Evolutionary conservation across 2,888 invertebrate genomes (phyloP), one percentile per base, ranked within the genome.

Genomic region (Cephus pygmeus): DNA sequence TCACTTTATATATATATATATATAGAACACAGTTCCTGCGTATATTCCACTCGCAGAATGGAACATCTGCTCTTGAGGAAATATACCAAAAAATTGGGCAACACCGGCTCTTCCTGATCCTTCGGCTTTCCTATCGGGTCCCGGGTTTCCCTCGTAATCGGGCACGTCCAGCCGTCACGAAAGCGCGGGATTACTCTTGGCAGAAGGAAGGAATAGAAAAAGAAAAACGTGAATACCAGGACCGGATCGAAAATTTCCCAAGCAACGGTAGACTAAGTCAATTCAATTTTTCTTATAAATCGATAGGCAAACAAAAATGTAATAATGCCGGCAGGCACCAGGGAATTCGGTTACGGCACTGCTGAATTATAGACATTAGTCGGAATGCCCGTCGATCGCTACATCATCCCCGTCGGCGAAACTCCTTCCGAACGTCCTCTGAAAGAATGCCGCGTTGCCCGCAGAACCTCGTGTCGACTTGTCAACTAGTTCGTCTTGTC

Each of bases 61-160:
- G 79, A 81, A 79, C 81, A 81, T 81, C 83, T 81, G 83, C 80
- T 81, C 79, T 77, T 35, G 30, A 31, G 75, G 56, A n/a, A 75
- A 73, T 69, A 79, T 77, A 74, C 78, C 56, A 77, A 33, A 30
- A 68, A 15, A 74, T 33, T 56, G 56, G 56, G 56, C 56, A 56
- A 56, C 23, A 9, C 23, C 11, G 33, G 71, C 34, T 33, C 71
- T 71, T 34, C 30, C 30, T 34, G 71, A 34, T 71, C 71, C 34
- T 23, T 30, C 34, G 31, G 71, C 30, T 71, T 34, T 71, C 30
- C 34, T 34, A 71, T 33, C 71, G 71, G 12, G 3, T 71, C 71
- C 69, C 73, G 34, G 33, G 40, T 74, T 33, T 12, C 69, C 15
- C 73, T n/a, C 76, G 73, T 69, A n/a, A 56, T 56, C 56, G 56